These are phyloP conservation scores for Crotalus viridis DNA, from an alignment of 2,113 vertebrate genomes.

Conservation along the genomic window DNA sequence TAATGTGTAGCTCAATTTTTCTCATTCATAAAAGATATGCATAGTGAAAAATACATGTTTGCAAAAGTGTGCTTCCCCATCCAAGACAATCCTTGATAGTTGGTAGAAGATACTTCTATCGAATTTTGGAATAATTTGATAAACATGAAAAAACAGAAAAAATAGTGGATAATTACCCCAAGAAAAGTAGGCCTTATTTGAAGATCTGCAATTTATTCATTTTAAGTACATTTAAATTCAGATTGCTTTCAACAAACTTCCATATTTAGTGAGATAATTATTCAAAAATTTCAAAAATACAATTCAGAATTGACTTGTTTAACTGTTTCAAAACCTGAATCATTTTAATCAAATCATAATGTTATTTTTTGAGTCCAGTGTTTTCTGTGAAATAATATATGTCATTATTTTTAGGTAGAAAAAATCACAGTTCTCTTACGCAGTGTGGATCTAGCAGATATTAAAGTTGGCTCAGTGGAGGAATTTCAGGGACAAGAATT, in stretches of 20 bases:
- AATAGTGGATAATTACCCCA: neutral
- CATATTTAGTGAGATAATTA: neutral
- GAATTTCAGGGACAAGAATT: conserved; percentile 95
- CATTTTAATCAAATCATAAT: neutral
- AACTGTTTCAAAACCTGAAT: neutral
- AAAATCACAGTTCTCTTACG: conserved; percentile 86
- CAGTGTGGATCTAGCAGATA: conserved; percentile 80
- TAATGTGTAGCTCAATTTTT: neutral
- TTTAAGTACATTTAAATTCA: neutral
- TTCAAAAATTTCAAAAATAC: neutral
- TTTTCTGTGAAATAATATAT: neutral
- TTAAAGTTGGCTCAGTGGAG: conserved; percentile 96
- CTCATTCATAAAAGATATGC: neutral
- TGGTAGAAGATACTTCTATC: neutral
- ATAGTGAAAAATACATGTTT: neutral
- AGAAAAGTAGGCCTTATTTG: neutral
- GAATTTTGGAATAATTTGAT: neutral
- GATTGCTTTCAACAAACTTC: neutral
- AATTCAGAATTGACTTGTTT: neutral
- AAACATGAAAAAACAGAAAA: neutral
- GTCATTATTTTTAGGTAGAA: conserved; percentile 76
- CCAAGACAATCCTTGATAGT: neutral
- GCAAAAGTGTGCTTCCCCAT: neutral
- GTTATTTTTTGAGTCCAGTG: neutral
- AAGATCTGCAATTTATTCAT: neutral